These are phyloP conservation scores for Vulpes lagopus DNA, from an alignment of 2,113 vertebrate species.

Conservation along the genomic window DNA sequence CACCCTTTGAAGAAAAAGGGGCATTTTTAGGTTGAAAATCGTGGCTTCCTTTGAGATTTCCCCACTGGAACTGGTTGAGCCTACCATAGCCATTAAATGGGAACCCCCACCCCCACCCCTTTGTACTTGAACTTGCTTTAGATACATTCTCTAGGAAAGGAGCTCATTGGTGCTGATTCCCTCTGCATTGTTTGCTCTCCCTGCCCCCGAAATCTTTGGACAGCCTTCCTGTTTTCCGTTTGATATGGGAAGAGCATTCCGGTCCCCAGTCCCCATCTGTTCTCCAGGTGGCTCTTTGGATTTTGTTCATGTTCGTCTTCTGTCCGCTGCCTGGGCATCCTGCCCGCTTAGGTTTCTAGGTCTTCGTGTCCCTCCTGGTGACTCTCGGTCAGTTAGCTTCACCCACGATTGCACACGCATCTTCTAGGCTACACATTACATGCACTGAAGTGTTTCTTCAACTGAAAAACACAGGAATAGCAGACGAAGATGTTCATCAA, in stretches of 20 bases:
- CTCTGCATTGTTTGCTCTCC: neutral
- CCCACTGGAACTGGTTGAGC: constrained; percentile 25
- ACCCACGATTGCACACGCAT: neutral
- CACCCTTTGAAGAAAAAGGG: constrained; percentile 62
- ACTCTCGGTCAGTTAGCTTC: neutral
- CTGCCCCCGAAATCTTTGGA: neutral
- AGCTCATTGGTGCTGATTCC: neutral
- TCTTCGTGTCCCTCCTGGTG: neutral
- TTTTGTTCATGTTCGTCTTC: constrained; percentile 55
- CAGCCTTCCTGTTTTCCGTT: neutral
- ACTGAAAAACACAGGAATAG: constrained; percentile 48
- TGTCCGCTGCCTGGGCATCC: constrained; percentile 45
- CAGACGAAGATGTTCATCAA: neutral
- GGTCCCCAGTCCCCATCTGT: constrained; percentile 30
- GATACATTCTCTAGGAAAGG: neutral
- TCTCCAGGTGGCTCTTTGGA: constrained; percentile 69
- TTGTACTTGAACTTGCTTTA: neutral
- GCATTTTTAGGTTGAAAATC: constrained; percentile 72
- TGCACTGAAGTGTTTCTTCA: neutral
- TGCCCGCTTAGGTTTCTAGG: constrained; percentile 5
- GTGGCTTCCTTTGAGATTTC: constrained; percentile 66
- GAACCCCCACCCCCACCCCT: rapidly evolving
- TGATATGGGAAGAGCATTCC: constrained; percentile 38
- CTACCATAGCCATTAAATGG: neutral
- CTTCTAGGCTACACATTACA: neutral